Evolutionary conservation across 2,113 vertebrate species (phyloP).

Genomic region (Prochilodus magdalenae): DNA sequence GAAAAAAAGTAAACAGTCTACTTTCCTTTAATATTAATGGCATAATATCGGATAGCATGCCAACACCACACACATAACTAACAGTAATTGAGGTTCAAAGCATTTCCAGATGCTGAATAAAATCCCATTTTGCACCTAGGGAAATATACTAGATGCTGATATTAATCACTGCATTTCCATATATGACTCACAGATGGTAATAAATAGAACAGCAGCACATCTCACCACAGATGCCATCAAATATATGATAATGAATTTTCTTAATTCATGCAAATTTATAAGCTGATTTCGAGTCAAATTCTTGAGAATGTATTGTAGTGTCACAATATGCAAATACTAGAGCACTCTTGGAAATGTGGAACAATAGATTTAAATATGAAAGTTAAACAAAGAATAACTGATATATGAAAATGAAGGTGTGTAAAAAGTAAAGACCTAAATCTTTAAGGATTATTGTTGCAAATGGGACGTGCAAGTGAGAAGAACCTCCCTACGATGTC

Average conservation of each 20-base stretch:
- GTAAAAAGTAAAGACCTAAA: neutral
- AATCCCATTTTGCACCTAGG: neutral
- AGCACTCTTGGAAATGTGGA: neutral
- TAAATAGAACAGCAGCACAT: slow-evolving; percentile 1
- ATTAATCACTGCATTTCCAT: neutral
- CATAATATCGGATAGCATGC: neutral
- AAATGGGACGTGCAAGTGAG: no score
- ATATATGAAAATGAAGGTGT: no score
- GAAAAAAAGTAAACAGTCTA: neutral
- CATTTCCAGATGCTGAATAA: slow-evolving; percentile 5
- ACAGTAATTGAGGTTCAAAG: neutral
- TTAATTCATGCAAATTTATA: neutral
- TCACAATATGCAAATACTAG: no score
- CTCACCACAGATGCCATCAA: neutral
- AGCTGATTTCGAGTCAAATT: neutral
- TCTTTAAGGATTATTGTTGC: no score
- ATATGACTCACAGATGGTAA: slow-evolving; percentile 1
- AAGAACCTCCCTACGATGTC: no score
- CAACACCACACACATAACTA: neutral
- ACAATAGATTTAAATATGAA: neutral
- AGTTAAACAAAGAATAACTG: neutral
- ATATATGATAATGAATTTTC: neutral
- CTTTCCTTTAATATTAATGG: neutral
- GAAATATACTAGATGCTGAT: neutral
- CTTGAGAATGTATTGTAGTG: neutral